Percentiles rank a stretch among this genome's conserved stretches.
Conservation (phyloP, 2,888 invertebrate species). For the Danaus chrysippus region DNA sequence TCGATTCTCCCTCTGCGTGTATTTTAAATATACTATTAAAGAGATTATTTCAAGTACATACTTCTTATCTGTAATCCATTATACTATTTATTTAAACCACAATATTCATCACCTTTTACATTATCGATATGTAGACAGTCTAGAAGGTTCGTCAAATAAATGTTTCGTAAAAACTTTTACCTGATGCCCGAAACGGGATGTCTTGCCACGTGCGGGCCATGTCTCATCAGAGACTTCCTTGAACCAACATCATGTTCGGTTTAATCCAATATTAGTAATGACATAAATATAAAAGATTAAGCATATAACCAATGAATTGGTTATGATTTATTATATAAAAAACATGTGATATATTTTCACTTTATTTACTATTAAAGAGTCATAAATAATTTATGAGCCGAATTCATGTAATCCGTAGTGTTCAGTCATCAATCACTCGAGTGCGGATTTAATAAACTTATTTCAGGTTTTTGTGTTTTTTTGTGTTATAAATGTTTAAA, state of each 20-base stretch:
- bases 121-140: slow-evolving; percentile 28
- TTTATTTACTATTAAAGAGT: not conserved
- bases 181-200: slow-evolving; percentile 73
- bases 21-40: too few relatives aligned
- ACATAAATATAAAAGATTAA: too few relatives aligned
- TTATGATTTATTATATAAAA: too few relatives aligned
- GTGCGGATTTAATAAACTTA: slow-evolving; percentile 29
- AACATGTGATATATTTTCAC: not conserved
- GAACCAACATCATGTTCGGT: slow-evolving; percentile 9
- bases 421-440: slow-evolving; percentile 29
- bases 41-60: too few relatives aligned
- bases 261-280: too few relatives aligned
- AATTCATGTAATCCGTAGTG: slow-evolving; percentile 17
- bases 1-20: too few relatives aligned
- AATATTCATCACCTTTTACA: too few relatives aligned
- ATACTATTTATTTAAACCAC: too few relatives aligned
- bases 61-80: too few relatives aligned
- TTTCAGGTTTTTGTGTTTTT: slow-evolving; percentile 25
- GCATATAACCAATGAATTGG: too few relatives aligned
- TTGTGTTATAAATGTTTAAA: slow-evolving; percentile 30
- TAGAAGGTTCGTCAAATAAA: slow-evolving; percentile 63
- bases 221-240: slow-evolving; percentile 28
- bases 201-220: slow-evolving; percentile 69
- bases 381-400: slow-evolving; percentile 5
- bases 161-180: slow-evolving; percentile 69